Percentiles rank a stretch among this genome's conserved stretches.
phyloP scores from a whole-genome alignment of 2,888 invertebrate genomes.

The Ophonus ardosiacus region DNA sequence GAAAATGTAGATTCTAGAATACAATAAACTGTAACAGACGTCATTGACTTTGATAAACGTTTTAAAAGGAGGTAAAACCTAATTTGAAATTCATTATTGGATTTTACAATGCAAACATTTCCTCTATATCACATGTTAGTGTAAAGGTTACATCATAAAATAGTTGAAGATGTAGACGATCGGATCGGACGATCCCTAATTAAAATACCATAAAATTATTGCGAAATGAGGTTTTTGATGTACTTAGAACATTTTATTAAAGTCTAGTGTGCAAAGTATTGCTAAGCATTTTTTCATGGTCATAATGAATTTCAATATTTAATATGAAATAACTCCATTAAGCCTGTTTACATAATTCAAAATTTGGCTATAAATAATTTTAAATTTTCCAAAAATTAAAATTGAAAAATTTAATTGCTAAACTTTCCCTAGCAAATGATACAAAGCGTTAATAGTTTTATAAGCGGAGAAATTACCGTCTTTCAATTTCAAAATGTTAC shows the following conservation, averaged over 20 bases:
- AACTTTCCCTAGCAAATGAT: constrained; percentile 13
- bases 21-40: not conserved
- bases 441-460: no score
- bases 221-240: not conserved
- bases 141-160: not conserved
- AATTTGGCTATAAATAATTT: not conserved
- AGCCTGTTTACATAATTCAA: not conserved
- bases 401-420: not conserved
- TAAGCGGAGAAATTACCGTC: no score
- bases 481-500: not conserved
- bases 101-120: constrained; percentile 10
- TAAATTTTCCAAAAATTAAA: constrained; percentile 26
- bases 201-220: not conserved
- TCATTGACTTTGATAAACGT: not conserved
- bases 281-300: constrained; percentile 39
- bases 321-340: not conserved
- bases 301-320: constrained; percentile 3
- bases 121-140: not conserved
- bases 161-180: not conserved
- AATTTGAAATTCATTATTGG: constrained; percentile 7
- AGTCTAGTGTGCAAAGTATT: not conserved
- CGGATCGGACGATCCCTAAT: not conserved
- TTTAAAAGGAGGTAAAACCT: not conserved
- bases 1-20: not conserved
- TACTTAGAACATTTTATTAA: not conserved